Conservation (phyloP, 1,140 invertebrate genomes). For the honey bee (Apis mellifera) region Amel_HAv3.1 CM009936.2:8578001-8578500, state of each 20-base stretch:
- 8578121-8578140: not conserved
- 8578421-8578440: constrained; percentile 27
- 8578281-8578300: not conserved
- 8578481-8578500: constrained; percentile 28
- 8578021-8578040: too few relatives aligned
- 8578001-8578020: too few relatives aligned
- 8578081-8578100: too few relatives aligned
- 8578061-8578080: too few relatives aligned
- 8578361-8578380: not conserved
- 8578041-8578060: too few relatives aligned
- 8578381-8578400: not conserved
- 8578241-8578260: not conserved
- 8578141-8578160: not conserved
- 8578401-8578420: not conserved
- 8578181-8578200: not conserved
- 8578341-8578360: not conserved
- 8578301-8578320: too few relatives aligned
- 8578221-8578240: not conserved
- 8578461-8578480: constrained; percentile 7
- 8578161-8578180: too few relatives aligned
- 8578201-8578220: too few relatives aligned
- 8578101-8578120: too few relatives aligned
- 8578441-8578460: constrained; percentile 34
- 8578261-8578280: not conserved
- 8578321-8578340: accelerated